Evolutionary conservation across 2,797 vertebrate genomes (phyloP).

Genomic region (Onychomys torridus): DNA sequence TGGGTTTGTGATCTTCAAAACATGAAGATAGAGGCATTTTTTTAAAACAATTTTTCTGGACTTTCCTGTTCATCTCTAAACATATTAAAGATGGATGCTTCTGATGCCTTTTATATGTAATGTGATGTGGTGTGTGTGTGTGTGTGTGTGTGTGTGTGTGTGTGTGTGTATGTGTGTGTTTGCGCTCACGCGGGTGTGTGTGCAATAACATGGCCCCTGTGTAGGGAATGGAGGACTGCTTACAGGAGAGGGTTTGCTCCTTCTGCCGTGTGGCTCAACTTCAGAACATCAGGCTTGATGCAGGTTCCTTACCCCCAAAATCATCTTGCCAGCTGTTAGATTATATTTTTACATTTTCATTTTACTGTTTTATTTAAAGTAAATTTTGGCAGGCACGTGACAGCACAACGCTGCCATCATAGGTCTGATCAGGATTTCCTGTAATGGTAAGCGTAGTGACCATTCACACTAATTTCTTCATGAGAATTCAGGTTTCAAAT

Average conservation of each 20-base stretch:
- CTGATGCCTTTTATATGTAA: neutral
- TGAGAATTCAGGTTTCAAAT: neutral
- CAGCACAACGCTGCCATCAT: neutral
- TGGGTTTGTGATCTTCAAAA: neutral
- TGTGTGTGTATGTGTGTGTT: neutral
- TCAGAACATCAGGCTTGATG: neutral
- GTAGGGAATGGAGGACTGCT: neutral
- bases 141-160: neutral
- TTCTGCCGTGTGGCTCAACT: neutral
- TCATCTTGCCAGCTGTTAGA: neutral
- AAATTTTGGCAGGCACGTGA: neutral
- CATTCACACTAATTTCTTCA: neutral
- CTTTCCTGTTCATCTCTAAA: conserved; percentile 8
- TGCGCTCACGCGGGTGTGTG: rapidly evolving
- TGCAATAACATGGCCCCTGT: neutral
- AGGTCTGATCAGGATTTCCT: neutral
- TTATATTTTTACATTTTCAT: neutral
- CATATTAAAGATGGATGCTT: neutral
- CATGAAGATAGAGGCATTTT: neutral
- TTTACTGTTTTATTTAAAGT: conserved; percentile 48
- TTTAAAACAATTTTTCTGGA: neutral
- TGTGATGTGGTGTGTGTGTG: neutral
- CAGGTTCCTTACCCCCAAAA: neutral
- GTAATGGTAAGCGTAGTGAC: neutral
- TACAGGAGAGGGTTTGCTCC: neutral